Base-by-base conservation (phyloP, 1,140 invertebrate species). In the Drosophila miranda region DNA sequence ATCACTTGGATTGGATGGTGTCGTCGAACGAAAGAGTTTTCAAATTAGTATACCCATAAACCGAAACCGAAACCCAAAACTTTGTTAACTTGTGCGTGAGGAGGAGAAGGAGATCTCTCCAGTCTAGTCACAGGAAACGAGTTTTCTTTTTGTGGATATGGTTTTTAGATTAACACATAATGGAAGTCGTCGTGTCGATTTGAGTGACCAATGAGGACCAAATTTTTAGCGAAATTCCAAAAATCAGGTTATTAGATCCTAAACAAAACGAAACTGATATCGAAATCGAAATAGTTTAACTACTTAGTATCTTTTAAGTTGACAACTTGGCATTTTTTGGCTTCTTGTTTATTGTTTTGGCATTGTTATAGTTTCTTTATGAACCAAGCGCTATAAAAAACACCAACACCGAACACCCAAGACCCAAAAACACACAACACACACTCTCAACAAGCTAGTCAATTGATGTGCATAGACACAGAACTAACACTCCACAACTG, bases 151-250 rank as follows among this genome's bases (percentile, higher is more conserved):
- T 63, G 23, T 57, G 23, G 34, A 54, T 54, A 75, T 74, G 28
- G 50, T 57, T 58, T 38, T 68, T 56, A 53, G 60, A 67, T 43
- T 42, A 72, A 57, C 43, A 52, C 38, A 54, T 34, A 46, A 16
- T 45, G 16, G 48, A 45, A 19, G 38, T 70, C 75, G 66, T 72
- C 23, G 23, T 26, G 46, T 84, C 72, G 66, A 75, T 84, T 83
- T 60, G 21, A 75, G 67, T 83, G 56, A 82, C 70, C 48, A 71
- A 78, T 87, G 82, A 81, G 81, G 81, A 86, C 81, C 81, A 86
- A 66, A 72, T 67, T 84, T 77, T 44, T 86, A 87, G 74, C 48
- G 21, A 71, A 87, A 87, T 86, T 84, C 52, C 68, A 64, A 43
- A 67, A 77, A 77, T 78, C 79, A 66, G 70, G 60, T 82, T 61